Conservation (phyloP, 1,140 invertebrate species). For the Cotesia typhae region DNA sequence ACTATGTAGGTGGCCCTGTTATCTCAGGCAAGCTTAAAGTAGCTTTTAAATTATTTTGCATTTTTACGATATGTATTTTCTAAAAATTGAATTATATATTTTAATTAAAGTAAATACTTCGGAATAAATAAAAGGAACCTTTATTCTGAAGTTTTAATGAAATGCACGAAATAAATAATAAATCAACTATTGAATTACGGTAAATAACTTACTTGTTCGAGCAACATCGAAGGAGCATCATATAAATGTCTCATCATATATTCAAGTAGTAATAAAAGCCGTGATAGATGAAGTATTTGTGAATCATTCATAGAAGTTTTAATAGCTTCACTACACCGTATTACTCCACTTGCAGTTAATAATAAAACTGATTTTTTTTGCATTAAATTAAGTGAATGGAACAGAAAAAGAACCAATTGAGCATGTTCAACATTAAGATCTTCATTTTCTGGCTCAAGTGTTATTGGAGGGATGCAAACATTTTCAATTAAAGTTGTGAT, state of each 20-base stretch:
- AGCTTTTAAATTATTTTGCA: conserved; percentile 49
- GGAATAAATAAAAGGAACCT: conserved; percentile 14
- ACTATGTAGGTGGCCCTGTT: conserved; percentile 62
- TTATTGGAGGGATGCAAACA: conserved; percentile 70
- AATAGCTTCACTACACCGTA: conserved; percentile 74
- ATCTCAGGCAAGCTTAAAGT: conserved; percentile 47
- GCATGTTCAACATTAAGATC: conserved; percentile 97
- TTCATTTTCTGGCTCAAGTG: conserved; percentile 73
- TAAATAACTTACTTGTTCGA: conserved; percentile 74
- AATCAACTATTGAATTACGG: conserved; percentile 13
- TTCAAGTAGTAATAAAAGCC: conserved; percentile 89
- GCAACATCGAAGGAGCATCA: conserved; percentile 79
- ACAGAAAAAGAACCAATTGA: conserved; percentile 90
- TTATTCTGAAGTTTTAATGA: conserved; percentile 9
- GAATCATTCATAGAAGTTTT: conserved; percentile 70
- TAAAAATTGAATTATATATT: conserved; percentile 14
- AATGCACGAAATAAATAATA: conserved; percentile 6
- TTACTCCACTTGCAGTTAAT: conserved; percentile 75
- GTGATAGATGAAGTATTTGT: conserved; percentile 83
- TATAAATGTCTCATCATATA: conserved; percentile 96
- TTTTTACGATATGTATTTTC: conserved; percentile 38
- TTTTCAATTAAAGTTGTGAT: conserved; percentile 87
- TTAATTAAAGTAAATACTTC: conserved; percentile 1
- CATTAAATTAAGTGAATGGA: conserved; percentile 94
- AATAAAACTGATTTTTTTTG: conserved; percentile 95